Base-by-base conservation (phyloP, 2,797 vertebrate genomes). In the Rhinella marina region DNA sequence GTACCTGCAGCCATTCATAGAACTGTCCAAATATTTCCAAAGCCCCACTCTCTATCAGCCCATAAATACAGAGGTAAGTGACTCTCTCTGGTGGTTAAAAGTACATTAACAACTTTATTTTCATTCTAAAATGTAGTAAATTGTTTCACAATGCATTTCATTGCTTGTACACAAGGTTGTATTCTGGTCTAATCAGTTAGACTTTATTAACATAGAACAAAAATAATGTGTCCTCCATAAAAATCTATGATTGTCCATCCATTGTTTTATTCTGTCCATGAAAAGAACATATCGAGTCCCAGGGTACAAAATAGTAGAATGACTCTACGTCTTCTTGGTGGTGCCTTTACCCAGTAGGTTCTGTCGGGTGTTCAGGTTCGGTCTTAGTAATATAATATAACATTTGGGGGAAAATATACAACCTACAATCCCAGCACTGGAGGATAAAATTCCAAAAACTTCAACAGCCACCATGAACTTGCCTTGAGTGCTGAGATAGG, bases 401-500 rank as follows among this genome's bases (percentile, higher is more conserved):
- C 61, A 87, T 62, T 90, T 90, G 8, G 88, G 88, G 19, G 84
- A 23, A 50, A 90, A 90, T 23, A 90, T 85, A 56, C 89, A 90
- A 19, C 50, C 78, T 23, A 86, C 57, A 27, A 90, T 75, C 9
- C 87, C 88, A 17, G 66, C 83, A 23, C 68, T 83, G 64, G 89
- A 88, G 13, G 84, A 82, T 12, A 86, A 25, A 59, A 90, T 90
- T 12, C 68, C 82, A 75, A 90, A 90, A 12, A 90, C 75, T 62
- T 90, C 86, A 10, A 86, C 81, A 12, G 88, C 82, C 19, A 88
- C 86, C 25, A 81, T 88, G 41, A 86, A 75, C 68, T 90, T 90
- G 19, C 88, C 88, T n/a, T 84, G 79, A 78, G 88, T 87, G 72
- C 88, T 89, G 25, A 86, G 80, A 88, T 90, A 90, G 3, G 89